These are phyloP conservation scores for Callorhinus ursinus DNA, from an alignment of 2,113 vertebrate species.

Conservation along the genomic window DNA sequence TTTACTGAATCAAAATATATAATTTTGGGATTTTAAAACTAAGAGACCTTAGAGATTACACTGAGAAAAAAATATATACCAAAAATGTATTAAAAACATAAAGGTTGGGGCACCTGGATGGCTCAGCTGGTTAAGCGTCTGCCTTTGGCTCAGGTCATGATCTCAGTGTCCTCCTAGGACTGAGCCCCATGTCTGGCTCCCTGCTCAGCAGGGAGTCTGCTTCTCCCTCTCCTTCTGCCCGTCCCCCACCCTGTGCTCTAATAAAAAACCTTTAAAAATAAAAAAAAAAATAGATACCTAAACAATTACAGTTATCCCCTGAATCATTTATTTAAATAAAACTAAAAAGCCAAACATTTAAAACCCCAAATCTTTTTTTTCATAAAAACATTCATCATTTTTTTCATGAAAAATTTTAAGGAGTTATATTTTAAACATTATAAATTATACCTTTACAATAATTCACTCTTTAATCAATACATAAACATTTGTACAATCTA, in stretches of 20 bases:
- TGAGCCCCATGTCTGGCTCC: not conserved
- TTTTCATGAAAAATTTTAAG: constrained; percentile 59
- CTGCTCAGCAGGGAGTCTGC: not conserved
- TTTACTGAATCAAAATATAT: not conserved
- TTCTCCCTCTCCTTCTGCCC: not conserved
- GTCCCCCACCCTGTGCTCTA: not conserved
- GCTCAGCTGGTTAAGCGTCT: not conserved
- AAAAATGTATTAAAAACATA: constrained; percentile 8
- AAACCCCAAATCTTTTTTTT: not conserved
- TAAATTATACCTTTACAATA: constrained; percentile 39
- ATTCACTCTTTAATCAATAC: constrained; percentile 43
- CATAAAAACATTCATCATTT: constrained; percentile 29
- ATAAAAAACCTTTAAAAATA: not conserved
- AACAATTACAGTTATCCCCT: not conserved
- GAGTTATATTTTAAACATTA: constrained; percentile 20
- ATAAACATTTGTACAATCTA: not conserved
- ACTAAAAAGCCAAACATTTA: not conserved
- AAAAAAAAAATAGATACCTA: not conserved
- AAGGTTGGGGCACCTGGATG: not conserved
- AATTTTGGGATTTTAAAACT: not conserved
- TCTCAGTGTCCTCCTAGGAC: not conserved
- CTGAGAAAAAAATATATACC: not conserved
- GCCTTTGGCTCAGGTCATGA: not conserved
- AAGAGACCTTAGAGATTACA: not conserved
- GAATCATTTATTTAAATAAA: constrained; percentile 43